Conservation (phyloP, 2,113 vertebrate genomes). For the Zootoca vivipara region DNA sequence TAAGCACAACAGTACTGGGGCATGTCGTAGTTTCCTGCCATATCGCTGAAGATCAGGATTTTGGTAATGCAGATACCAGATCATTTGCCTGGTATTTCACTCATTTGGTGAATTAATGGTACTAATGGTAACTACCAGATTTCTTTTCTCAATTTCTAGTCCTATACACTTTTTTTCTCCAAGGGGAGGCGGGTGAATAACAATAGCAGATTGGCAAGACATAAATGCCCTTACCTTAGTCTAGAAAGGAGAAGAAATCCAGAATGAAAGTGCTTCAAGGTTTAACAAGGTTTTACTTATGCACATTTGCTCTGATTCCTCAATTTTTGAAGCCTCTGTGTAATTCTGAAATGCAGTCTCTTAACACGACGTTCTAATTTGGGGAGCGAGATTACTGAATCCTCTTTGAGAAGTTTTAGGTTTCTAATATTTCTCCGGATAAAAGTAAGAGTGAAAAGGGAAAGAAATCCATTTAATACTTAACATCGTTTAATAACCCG, state of each 20-base stretch:
- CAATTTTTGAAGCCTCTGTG: constrained; percentile 29
- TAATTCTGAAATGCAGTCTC: constrained; percentile 66
- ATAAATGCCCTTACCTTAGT: constrained; percentile 57
- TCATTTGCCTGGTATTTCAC: constrained; percentile 22
- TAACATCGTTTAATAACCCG: constrained; percentile 68
- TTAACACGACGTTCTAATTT: constrained; percentile 69
- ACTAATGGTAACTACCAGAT: constrained; percentile 36
- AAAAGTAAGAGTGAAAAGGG: constrained; percentile 61
- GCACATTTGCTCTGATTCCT: constrained; percentile 38
- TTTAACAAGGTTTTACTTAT: constrained; percentile 41
- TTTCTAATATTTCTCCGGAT: constrained; percentile 68
- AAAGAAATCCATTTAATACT: constrained; percentile 63
- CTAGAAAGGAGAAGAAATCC: constrained; percentile 33
- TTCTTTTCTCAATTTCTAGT: constrained; percentile 32
- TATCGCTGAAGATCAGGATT: constrained; percentile 41
- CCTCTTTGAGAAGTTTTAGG: constrained; percentile 67
- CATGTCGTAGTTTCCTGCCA: constrained; percentile 49
- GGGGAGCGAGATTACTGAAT: constrained; percentile 70
- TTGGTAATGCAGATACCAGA: constrained; percentile 52
- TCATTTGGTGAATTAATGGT: not conserved
- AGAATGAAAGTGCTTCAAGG: not conserved
- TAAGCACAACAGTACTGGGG: constrained; percentile 45
- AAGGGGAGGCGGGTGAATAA: constrained; percentile 1
- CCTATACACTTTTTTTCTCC: constrained; percentile 8
- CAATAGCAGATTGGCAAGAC: constrained; percentile 11